Conservation (phyloP, 1,140 invertebrate genomes). For the Pseudomyrmex sp. region DNA sequence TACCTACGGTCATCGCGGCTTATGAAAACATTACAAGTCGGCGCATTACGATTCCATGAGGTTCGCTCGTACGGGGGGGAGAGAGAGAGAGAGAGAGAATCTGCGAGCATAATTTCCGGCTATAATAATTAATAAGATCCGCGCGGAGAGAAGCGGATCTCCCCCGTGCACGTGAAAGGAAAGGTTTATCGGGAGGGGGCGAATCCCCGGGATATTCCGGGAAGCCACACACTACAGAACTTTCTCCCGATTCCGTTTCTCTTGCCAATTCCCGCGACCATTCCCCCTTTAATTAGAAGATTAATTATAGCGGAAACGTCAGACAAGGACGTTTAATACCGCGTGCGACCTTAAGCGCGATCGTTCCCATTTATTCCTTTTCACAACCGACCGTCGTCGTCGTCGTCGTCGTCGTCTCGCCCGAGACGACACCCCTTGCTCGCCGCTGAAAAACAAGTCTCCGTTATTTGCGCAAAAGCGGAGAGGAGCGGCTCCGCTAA, state of each 20-base stretch:
- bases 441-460: constrained; percentile 20
- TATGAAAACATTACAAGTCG: constrained; percentile 62
- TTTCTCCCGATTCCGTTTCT: constrained; percentile 54
- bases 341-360: constrained; percentile 35
- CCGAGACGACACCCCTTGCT: not conserved
- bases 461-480: constrained; percentile 45
- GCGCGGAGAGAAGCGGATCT: not conserved
- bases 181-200: constrained; percentile 58
- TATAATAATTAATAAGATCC: constrained; percentile 70
- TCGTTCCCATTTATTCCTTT: constrained; percentile 53
- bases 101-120: constrained; percentile 65
- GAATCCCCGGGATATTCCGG: constrained; percentile 27
- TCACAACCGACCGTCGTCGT: not conserved
- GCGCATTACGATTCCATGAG: constrained; percentile 61
- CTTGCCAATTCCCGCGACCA: constrained; percentile 65
- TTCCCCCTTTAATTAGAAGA: constrained; percentile 74
- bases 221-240: not conserved
- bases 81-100: constrained; percentile 29
- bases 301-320: constrained; percentile 74
- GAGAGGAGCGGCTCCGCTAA: constrained; percentile 27
- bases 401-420: constrained; percentile 1
- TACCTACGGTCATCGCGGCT: constrained; percentile 16
- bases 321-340: constrained; percentile 67
- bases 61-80: constrained; percentile 9
- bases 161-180: constrained; percentile 46